Percentiles rank a stretch among this genome's conserved stretches.
Evolutionary conservation across 2,797 vertebrate species (phyloP).

Genomic region (Rhyacichthys aspro): DNA sequence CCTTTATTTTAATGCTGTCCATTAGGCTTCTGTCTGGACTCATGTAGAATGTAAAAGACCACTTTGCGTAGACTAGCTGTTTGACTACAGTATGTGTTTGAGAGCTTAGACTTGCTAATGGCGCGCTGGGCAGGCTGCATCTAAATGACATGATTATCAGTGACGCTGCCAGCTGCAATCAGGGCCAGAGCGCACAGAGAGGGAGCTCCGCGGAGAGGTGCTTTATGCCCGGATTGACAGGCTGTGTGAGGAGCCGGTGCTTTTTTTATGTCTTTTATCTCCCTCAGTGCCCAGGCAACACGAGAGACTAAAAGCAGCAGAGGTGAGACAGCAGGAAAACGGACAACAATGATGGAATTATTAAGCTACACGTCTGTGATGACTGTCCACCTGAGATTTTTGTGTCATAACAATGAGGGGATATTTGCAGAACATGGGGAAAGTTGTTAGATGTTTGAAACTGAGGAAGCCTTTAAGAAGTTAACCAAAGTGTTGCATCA

Average conservation of each 20-base stretch:
- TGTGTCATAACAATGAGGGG: slow-evolving; percentile 32
- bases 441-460: slow-evolving; percentile 40
- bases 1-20: slow-evolving; percentile 23
- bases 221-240: slow-evolving; percentile 65
- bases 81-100: slow-evolving; percentile 40
- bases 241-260: slow-evolving; percentile 34
- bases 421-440: slow-evolving; percentile 31
- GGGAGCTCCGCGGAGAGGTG: slow-evolving; percentile 68
- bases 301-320: slow-evolving; percentile 33
- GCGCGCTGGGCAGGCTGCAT: slow-evolving; percentile 70
- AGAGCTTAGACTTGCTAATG: slow-evolving; percentile 72
- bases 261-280: slow-evolving; percentile 63
- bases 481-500: slow-evolving; percentile 62
- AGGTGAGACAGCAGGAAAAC: slow-evolving; percentile 34
- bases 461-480: slow-evolving; percentile 37
- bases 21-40: slow-evolving; percentile 40
- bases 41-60: slow-evolving; percentile 56
- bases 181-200: slow-evolving; percentile 59
- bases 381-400: slow-evolving; percentile 29
- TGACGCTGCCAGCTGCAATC: slow-evolving; percentile 80
- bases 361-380: slow-evolving; percentile 27
- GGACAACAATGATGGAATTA: slow-evolving; percentile 49
- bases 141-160: slow-evolving; percentile 79
- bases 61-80: slow-evolving; percentile 36
- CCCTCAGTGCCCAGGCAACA: slow-evolving; percentile 39